A percentile compares a stretch with the other conserved stretches of the same genome.
Conservation (phyloP, 2,797 vertebrate species). For the Parambassis ranga region DNA sequence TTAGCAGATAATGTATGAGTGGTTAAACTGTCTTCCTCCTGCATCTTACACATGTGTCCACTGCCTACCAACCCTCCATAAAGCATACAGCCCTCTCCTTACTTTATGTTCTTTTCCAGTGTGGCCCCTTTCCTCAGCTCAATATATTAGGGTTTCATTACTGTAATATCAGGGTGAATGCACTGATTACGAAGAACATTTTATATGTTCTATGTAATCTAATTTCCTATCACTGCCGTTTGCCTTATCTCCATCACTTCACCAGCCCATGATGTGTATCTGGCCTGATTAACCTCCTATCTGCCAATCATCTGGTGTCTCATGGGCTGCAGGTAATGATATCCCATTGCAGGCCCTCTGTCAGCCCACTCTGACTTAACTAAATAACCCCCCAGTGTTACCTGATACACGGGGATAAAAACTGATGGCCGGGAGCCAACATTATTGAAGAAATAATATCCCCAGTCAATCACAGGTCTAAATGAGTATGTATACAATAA, state of each 20-base stretch:
- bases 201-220: not conserved
- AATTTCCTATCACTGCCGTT: not conserved
- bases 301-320: not conserved
- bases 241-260: not conserved
- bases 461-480: slow-evolving; percentile 1
- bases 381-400: slow-evolving; percentile 6
- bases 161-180: not conserved
- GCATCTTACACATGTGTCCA: too few relatives aligned
- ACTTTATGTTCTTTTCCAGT: not conserved
- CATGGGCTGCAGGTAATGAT: slow-evolving; percentile 22
- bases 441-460: slow-evolving; percentile 13
- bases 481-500: slow-evolving; percentile 19
- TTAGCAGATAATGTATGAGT: not conserved
- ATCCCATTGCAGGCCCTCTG: not conserved
- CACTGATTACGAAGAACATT: not conserved
- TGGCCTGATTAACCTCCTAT: not conserved
- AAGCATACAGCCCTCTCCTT: not conserved
- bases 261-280: not conserved
- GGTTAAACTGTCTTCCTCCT: not conserved
- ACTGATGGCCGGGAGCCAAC: not conserved
- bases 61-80: not conserved
- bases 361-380: slow-evolving; percentile 10
- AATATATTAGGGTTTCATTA: not conserved
- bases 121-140: not conserved
- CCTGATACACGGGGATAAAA: slow-evolving; percentile 26